Conservation (phyloP, 2,888 invertebrate genomes). For the Megastigmus dorsalis region DNA sequence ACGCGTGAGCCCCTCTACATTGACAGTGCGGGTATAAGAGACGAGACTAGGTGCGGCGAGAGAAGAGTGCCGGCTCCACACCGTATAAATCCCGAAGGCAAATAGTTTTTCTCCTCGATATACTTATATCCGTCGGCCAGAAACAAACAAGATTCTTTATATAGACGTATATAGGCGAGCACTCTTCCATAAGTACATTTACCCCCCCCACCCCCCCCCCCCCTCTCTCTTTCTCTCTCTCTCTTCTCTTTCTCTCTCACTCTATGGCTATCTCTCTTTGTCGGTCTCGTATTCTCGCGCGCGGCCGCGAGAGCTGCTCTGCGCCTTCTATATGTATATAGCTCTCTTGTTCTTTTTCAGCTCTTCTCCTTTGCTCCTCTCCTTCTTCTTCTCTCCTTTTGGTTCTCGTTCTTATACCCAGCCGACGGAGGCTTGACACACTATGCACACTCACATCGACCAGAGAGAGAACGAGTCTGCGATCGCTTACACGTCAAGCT, state of each 20-base stretch:
- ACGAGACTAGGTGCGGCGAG: too few species aligned
- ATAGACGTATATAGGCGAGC: slow-evolving; percentile 68
- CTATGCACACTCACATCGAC: too few species aligned
- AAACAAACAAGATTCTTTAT: slow-evolving; percentile 73
- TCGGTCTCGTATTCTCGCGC: neutral
- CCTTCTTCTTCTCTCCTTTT: neutral
- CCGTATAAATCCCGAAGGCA: slow-evolving; percentile 67
- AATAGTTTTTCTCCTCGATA: slow-evolving; percentile 71
- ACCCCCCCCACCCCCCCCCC: slow-evolving; percentile 40
- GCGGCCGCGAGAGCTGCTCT: neutral
- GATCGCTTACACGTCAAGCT: slow-evolving; percentile 18
- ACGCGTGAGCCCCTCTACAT: slow-evolving; percentile 22
- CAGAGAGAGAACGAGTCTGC: too few species aligned
- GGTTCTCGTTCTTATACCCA: too few species aligned
- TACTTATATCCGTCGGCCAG: slow-evolving; percentile 68
- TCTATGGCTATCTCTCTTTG: slow-evolving; percentile 20
- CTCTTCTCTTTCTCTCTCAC: slow-evolving; percentile 34
- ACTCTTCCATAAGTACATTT: slow-evolving; percentile 69
- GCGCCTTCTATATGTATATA: too few species aligned
- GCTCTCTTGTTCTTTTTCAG: neutral
- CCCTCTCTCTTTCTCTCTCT: slow-evolving; percentile 34
- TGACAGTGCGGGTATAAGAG: too few species aligned
- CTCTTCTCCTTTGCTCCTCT: neutral
- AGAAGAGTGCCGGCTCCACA: slow-evolving; percentile 57
- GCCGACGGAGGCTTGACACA: slow-evolving; percentile 2